Evolutionary conservation across 2,888 invertebrate genomes (phyloP).

Genomic region (Kryphioiulus occultus): DNA sequence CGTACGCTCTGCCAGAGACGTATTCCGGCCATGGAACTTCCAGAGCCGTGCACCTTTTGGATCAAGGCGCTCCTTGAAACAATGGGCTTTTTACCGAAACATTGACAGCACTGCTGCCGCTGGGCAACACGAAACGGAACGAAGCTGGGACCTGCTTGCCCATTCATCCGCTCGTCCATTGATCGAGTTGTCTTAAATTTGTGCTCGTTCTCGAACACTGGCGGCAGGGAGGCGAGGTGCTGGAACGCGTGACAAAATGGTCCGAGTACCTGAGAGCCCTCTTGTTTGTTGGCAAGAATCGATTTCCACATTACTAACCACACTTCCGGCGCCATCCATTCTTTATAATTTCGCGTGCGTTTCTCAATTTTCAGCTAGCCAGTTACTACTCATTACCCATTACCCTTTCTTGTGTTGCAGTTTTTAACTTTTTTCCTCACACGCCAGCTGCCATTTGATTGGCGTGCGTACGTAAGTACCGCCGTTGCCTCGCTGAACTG

Average conservation of each 20-base stretch:
- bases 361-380: conserved; percentile 8
- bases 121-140: not conserved
- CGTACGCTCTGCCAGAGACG: not conserved
- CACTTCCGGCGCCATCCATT: conserved; percentile 32
- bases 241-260: conserved; percentile 9
- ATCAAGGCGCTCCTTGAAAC: not conserved
- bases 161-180: not conserved
- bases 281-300: conserved; percentile 20
- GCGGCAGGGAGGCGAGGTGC: not conserved
- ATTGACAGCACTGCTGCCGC: not conserved
- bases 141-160: not conserved
- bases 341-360: conserved; percentile 36
- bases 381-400: conserved; percentile 1
- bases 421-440: not conserved
- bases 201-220: conserved; percentile 28
- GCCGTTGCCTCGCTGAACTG: conserved; percentile 10
- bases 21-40: not conserved
- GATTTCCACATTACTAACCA: conserved; percentile 24
- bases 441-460: not conserved
- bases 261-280: conserved; percentile 42
- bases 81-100: not conserved
- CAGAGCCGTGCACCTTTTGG: not conserved
- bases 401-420: not conserved
- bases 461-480: conserved; percentile 32
- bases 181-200: conserved; percentile 27